phyloP scores from a whole-genome alignment of 2,797 vertebrate species.

The Anabas testudineus region DNA sequence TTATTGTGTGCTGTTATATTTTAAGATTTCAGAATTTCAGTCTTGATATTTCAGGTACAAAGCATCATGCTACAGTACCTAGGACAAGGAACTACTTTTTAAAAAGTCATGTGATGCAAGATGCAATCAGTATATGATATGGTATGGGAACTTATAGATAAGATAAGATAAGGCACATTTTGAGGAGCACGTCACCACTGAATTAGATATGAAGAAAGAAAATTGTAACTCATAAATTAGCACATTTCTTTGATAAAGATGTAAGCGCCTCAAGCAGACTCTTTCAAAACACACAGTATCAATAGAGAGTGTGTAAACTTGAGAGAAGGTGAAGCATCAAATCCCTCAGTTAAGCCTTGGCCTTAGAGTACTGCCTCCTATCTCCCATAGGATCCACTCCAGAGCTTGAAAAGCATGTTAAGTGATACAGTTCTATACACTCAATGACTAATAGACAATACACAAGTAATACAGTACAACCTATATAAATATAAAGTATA shows the following conservation, averaged over 20 bases:
- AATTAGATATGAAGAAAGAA: conserved; percentile 26
- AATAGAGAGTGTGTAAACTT: conserved; percentile 24
- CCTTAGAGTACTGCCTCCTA: conserved; percentile 41
- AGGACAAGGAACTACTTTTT: neutral
- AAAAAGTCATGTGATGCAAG: conserved; percentile 4
- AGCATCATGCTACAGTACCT: neutral
- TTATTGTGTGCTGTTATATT: neutral
- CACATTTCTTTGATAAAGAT: conserved; percentile 16
- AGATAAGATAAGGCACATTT: conserved; percentile 19
- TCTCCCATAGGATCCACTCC: conserved; percentile 38
- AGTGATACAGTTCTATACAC: conserved; percentile 29
- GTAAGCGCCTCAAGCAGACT: conserved; percentile 23
- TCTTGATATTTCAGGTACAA: too few relatives aligned
- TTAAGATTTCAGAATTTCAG: neutral
- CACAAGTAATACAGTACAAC: neutral
- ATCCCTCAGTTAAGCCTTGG: conserved; percentile 52
- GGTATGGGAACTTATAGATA: neutral
- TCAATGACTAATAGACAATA: conserved; percentile 11
- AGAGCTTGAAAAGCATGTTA: conserved; percentile 47
- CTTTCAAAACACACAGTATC: conserved; percentile 37
- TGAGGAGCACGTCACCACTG: conserved; percentile 11
- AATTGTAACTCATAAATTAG: conserved; percentile 1
- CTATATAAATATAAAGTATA: too few relatives aligned
- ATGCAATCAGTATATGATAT: conserved; percentile 2
- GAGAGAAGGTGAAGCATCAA: conserved; percentile 54